phyloP scores from a whole-genome alignment of 2,888 invertebrate genomes.

The Noctua pronuba region DNA sequence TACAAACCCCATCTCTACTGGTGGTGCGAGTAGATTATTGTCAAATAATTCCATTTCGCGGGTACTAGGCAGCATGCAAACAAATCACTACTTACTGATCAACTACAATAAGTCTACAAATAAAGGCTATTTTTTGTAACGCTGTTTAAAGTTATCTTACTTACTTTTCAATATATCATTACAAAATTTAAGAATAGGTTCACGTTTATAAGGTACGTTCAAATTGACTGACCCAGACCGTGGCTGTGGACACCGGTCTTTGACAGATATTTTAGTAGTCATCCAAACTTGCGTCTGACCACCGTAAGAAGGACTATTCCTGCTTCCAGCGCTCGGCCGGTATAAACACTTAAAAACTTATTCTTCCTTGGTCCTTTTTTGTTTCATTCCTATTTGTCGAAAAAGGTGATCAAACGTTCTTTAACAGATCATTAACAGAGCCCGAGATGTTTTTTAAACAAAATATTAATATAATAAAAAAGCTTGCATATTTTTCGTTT shows the following conservation, averaged over 20 bases:
- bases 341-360: background rate
- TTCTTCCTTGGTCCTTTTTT: too few species aligned
- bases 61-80: slow-evolving; percentile 89
- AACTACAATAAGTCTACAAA: slow-evolving; percentile 6
- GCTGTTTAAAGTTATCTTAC: slow-evolving; percentile 4
- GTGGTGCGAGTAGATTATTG: slow-evolving; percentile 82
- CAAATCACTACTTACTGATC: slow-evolving; percentile 84
- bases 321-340: background rate
- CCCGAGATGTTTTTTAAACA: too few species aligned
- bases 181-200: background rate
- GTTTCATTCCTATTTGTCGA: too few species aligned
- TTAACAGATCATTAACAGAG: background rate
- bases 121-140: background rate
- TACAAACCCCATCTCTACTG: slow-evolving; percentile 88
- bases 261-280: background rate
- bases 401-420: background rate
- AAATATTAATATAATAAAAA: background rate
- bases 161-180: background rate
- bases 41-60: slow-evolving; percentile 82
- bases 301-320: background rate
- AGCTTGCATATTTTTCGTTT: background rate
- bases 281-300: background rate
- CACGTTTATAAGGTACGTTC: background rate
- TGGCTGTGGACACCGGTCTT: background rate
- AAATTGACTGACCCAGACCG: background rate